phyloP scores from a whole-genome alignment of 2,888 invertebrate species.

The Tetragonula carbonaria region DNA sequence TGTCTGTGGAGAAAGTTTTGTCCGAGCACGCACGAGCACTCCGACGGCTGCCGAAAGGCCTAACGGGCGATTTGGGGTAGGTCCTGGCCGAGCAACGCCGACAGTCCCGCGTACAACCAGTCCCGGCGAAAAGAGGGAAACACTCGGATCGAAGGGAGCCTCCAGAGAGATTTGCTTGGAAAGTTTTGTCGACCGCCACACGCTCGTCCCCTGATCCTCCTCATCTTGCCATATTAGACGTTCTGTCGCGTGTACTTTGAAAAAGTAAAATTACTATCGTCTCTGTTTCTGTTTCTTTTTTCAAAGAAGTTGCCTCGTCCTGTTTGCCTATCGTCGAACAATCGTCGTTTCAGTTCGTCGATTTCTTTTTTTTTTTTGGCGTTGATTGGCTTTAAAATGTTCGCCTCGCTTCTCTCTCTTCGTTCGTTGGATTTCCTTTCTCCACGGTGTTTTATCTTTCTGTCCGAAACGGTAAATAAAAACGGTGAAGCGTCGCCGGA shows the following conservation, averaged over 20 bases:
- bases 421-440: no score
- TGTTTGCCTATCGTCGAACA: not conserved
- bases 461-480: not conserved
- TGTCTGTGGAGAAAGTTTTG: slow-evolving; percentile 77
- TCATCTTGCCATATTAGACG: slow-evolving; percentile 1
- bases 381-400: not conserved
- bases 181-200: slow-evolving; percentile 63
- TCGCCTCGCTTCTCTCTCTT: not conserved
- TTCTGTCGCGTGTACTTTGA: slow-evolving; percentile 7
- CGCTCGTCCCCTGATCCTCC: not conserved
- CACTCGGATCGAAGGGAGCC: slow-evolving; percentile 46
- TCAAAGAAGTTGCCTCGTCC: not conserved
- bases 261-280: not conserved
- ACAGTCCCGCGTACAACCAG: slow-evolving; percentile 39
- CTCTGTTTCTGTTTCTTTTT: no score
- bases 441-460: not conserved
- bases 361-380: no score
- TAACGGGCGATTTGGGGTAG: slow-evolving; percentile 81
- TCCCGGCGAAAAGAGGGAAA: slow-evolving; percentile 42
- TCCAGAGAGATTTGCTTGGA: slow-evolving; percentile 57
- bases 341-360: not conserved
- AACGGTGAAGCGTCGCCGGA: not conserved
- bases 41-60: slow-evolving; percentile 68
- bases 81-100: slow-evolving; percentile 66
- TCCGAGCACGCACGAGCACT: slow-evolving; percentile 64